Evolutionary conservation across 1,140 invertebrate genomes (phyloP).

Genomic region (Hypothenemus hampei): DNA sequence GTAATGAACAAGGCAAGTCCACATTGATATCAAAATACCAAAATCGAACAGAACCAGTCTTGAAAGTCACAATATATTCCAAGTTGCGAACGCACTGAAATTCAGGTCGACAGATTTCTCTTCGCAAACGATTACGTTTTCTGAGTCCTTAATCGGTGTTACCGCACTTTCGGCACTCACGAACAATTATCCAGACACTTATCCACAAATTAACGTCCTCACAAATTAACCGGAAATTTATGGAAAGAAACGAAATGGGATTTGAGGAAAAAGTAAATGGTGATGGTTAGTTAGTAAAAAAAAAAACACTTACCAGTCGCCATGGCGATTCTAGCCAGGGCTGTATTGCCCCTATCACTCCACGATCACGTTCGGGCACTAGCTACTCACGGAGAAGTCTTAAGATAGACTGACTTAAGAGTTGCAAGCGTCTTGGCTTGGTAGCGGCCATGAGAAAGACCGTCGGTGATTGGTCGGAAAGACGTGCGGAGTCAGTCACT

Average conservation of each 20-base stretch:
- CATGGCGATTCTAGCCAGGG: constrained; percentile 37
- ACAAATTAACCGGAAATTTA: not conserved
- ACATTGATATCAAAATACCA: not conserved
- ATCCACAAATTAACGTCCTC: not conserved
- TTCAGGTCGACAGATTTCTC: constrained; percentile 26
- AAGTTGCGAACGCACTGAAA: constrained; percentile 13
- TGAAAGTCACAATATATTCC: constrained; percentile 25
- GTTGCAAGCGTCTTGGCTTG: constrained; percentile 30
- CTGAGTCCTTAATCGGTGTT: constrained; percentile 1
- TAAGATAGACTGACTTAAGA: constrained; percentile 36
- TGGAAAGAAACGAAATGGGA: not conserved
- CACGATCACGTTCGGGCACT: constrained; percentile 31
- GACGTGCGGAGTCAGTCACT: constrained; percentile 33
- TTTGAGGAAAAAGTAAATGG: not conserved
- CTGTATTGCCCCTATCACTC: constrained; percentile 34
- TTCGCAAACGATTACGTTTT: constrained; percentile 2
- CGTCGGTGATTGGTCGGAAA: constrained; percentile 28
- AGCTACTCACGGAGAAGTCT: constrained; percentile 37
- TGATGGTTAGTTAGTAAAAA: not conserved
- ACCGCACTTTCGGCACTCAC: constrained; percentile 8
- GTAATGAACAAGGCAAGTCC: not conserved
- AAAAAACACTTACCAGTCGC: constrained; percentile 35
- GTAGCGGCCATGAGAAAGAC: constrained; percentile 29
- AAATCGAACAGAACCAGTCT: constrained; percentile 14
- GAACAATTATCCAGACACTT: not conserved